phyloP scores from a whole-genome alignment of 2,888 invertebrate genomes.

The Apamea crenata region DNA sequence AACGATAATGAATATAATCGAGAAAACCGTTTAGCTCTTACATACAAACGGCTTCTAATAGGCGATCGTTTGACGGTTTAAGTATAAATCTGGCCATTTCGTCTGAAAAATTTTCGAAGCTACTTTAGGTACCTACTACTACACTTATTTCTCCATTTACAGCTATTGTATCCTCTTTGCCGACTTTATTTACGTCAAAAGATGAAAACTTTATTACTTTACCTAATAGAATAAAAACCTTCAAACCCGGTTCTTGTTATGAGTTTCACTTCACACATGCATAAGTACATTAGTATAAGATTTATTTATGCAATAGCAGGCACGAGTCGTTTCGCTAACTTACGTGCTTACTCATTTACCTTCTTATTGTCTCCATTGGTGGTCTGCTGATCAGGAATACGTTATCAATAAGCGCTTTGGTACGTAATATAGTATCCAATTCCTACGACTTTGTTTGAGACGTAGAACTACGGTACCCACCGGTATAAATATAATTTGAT shows the following conservation, averaged over 20 bases:
- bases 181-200: background rate
- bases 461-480: background rate
- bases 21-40: background rate
- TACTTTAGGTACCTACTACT: background rate
- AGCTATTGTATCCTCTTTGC: background rate
- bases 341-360: conserved; percentile 27
- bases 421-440: background rate
- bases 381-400: conserved; percentile 41
- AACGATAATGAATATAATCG: background rate
- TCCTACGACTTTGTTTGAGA: background rate
- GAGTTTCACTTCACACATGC: conserved; percentile 18
- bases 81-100: background rate
- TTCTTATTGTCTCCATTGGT: conserved; percentile 47
- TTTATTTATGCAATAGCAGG: conserved; percentile 73
- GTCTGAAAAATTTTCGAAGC: background rate
- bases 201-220: background rate
- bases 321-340: conserved; percentile 55
- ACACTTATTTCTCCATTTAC: background rate
- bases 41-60: background rate
- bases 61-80: background rate
- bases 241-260: conserved; percentile 22
- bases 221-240: conserved; percentile 15
- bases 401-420: background rate
- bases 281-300: conserved; percentile 15
- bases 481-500: background rate